Percentiles rank a stretch among this genome's conserved stretches.
Conservation (phyloP, 2,888 invertebrate genomes). For the Chalcis sispes region DNA sequence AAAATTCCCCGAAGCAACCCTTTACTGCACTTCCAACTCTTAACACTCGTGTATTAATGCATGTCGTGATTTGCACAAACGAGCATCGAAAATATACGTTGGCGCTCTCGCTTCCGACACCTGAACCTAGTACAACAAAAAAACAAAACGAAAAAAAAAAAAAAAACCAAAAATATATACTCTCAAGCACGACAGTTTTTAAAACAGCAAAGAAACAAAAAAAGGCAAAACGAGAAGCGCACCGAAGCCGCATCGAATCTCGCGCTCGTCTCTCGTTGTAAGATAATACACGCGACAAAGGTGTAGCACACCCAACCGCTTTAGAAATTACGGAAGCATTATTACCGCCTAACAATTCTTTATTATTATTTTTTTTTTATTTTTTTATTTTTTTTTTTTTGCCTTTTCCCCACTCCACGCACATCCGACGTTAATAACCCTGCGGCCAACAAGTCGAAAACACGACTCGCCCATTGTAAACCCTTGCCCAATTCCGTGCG, state of each 20-base stretch:
- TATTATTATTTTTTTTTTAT: background rate
- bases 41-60: background rate
- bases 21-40: no score
- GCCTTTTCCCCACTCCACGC: background rate
- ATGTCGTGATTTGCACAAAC: conserved; percentile 7
- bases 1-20: no score
- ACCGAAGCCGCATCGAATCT: conserved; percentile 31
- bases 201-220: background rate
- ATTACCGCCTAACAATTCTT: background rate
- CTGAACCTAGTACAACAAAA: no score
- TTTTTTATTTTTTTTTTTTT: background rate
- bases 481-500: conserved; percentile 36
- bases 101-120: background rate
- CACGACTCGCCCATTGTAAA: background rate
- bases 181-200: background rate
- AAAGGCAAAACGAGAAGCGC: conserved; percentile 19
- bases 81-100: conserved; percentile 36
- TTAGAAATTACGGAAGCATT: background rate
- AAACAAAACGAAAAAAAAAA: background rate
- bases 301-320: background rate
- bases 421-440: conserved; percentile 1
- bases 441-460: conserved; percentile 30
- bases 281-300: conserved; percentile 21
- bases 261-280: no score
- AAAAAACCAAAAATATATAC: background rate